Base-by-base conservation (phyloP, 23 tunicate genomes). In the Trididemnum nubilum region DNA sequence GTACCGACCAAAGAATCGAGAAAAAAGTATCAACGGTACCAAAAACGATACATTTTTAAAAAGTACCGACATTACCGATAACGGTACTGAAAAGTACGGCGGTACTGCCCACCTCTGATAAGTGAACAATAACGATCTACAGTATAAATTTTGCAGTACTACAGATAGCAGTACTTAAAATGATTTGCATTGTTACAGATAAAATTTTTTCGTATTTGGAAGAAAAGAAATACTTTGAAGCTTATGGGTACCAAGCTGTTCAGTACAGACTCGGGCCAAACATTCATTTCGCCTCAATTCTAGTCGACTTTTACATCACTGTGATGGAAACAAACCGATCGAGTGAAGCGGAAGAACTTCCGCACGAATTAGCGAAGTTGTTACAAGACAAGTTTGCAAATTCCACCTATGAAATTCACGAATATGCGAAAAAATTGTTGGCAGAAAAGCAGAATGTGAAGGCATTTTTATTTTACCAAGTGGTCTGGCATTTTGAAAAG, bases 381-480 rank as follows among this genome's bases (percentile, higher is more conserved):
- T 9, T 73, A 9, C 9, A 23, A 37, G 61, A 44, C 27, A 73
- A 38, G n/a, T 24, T 39, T 9, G 59, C 19, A 4, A 19, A 23
- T 15, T 73, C 79, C 2, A 12, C 79, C 25, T 7, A 37, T 5
- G 60, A 40, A 5, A 5, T 73, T 36, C 3, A 22, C 32, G 19
- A 24, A 24, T 33, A 73, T 27, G 79, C 59, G 2, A 18, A 37
- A 12, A 7, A 25, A 9, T 59, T 73, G 22, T 33, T 29, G 5
- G 22, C 5, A 3, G 19, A 73, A 40, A 25, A 44, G 5, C 37
- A 44, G 15, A 2, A 22, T 44, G 2, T 73, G 9, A 25, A 38
- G 7, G 59, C 79, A 15, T 25, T 73, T 23, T 59, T 73, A 12
- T 73, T 73, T 40, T 73, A 37, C 31, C 79, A 73, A 40, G 33